Base-by-base conservation (phyloP, 2,113 vertebrate species). In the Formicarius rufipectus region DNA sequence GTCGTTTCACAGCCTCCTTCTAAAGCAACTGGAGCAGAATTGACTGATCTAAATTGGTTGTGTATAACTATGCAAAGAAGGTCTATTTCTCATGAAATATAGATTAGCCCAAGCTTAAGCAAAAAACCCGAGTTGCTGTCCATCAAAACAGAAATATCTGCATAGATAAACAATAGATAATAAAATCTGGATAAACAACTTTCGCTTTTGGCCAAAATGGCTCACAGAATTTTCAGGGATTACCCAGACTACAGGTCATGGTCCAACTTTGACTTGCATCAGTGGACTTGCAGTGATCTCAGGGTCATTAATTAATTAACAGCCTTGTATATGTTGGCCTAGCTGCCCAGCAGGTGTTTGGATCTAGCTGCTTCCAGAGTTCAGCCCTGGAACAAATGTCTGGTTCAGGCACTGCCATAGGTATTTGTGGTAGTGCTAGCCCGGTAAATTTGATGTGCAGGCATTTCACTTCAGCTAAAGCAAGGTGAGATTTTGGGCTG, bases 11-110 rank as follows among this genome's bases (percentile, higher is more conserved):
- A 68, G 44, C 63, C 72, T 75, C 49, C 37, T 88, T 93, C 87
- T 90, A 88, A 90, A 93, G 83, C 60, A 80, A 83, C 50, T 76
- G 76, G 67, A 90, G 67, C 50, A 94, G 68, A 90, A 82, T 39
- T 85, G 82, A 23, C 78, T 83, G 52, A 58, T 82, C 37, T 91
- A 55, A 63, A 71, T 44, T 77, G 33, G 30, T 47, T 92, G 17
- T 39, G 23, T 86, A 5, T 80, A 85, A 80, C 35, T 69, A 8
- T 66, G 33, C 79, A 84, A 90, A 91, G 42, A 69, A 87, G 73
- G 22, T 63, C 45, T 30, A 0, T 90, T 91, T 80, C 50, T 85
- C 19, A 19, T 77, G 8, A 85, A 94, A 71, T 44, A 77, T 9
- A 21, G 33, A 85, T 93, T 42, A 50, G n/a, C 31, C 12, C 0